Percentiles rank a stretch among this genome's conserved stretches.
phyloP scores from a whole-genome alignment of 2,113 vertebrate species.

The Tyrannus savana region DNA sequence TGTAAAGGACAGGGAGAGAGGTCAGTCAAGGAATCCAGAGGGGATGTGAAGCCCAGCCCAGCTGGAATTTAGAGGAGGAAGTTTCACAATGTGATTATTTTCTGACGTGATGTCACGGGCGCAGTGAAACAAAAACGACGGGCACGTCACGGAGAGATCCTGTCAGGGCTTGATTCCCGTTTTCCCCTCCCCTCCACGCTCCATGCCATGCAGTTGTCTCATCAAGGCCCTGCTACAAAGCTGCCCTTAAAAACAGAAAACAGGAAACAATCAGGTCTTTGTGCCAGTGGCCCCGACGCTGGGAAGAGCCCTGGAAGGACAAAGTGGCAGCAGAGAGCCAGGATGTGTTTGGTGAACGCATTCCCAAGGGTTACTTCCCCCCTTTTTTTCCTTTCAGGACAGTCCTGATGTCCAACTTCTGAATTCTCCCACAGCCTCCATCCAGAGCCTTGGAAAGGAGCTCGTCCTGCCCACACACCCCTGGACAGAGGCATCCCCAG shows the following conservation, averaged over 20 bases:
- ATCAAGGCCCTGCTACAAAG: not conserved
- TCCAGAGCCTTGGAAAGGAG: not conserved
- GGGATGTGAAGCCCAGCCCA: not conserved
- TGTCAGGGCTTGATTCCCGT: not conserved
- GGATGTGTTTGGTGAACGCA: not conserved
- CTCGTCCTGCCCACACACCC: fast-evolving
- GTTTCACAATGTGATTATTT: not conserved
- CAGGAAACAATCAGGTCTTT: slow-evolving; percentile 1
- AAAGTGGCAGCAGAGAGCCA: not conserved
- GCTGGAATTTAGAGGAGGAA: not conserved
- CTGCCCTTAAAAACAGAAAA: not conserved
- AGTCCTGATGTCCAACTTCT: not conserved
- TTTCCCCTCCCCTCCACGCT: not conserved
- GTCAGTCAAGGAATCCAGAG: not conserved
- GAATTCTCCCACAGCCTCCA: fast-evolving
- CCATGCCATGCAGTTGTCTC: not conserved
- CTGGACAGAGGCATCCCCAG: not conserved
- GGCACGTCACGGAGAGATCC: not conserved
- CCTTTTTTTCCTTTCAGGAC: not conserved
- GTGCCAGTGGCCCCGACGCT: not conserved
- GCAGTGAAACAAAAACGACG: not conserved
- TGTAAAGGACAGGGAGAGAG: fast-evolving
- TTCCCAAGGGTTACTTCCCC: not conserved
- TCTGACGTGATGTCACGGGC: not conserved
- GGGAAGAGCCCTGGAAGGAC: not conserved